Evolutionary conservation across 2,113 vertebrate genomes (phyloP).

Genomic region (Bostrychus sinensis): DNA sequence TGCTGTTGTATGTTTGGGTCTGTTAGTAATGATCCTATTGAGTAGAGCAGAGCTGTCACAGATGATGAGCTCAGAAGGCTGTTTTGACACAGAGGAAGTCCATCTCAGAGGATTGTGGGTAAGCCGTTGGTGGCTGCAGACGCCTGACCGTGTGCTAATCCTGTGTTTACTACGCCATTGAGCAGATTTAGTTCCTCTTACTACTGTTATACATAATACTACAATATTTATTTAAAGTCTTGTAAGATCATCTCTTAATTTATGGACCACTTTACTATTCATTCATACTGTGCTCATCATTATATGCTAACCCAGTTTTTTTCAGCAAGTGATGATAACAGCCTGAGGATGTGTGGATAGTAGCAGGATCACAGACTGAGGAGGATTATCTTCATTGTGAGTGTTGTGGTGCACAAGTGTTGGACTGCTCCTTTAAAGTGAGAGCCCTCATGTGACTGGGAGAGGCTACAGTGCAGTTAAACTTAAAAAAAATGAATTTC

Average conservation of each 20-base stretch:
- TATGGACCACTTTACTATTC: background rate
- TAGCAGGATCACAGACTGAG: slow-evolving; percentile 7
- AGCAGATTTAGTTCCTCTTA: slow-evolving; percentile 5
- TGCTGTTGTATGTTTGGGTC: background rate
- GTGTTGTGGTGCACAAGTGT: background rate
- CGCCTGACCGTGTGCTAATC: background rate
- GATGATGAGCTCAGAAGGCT: background rate
- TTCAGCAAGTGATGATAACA: slow-evolving; percentile 2
- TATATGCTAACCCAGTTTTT: background rate
- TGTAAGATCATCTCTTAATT: background rate
- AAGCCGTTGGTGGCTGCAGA: slow-evolving; percentile 2
- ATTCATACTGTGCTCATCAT: background rate
- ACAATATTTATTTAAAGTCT: background rate
- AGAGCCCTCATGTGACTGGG: background rate
- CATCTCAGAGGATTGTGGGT: background rate
- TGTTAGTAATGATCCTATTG: background rate
- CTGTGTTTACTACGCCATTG: slow-evolving; percentile 6
- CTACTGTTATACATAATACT: background rate
- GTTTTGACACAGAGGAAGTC: slow-evolving; percentile 1
- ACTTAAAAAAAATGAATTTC: too few species aligned
- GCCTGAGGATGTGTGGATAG: slow-evolving; percentile 13
- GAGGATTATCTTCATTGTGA: slow-evolving; percentile 12
- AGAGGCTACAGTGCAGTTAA: too few species aligned
- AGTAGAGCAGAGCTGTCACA: background rate
- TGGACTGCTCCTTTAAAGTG: slow-evolving; percentile 2